phyloP scores from a whole-genome alignment of 2,113 vertebrate species.

The Bos taurus region DNA sequence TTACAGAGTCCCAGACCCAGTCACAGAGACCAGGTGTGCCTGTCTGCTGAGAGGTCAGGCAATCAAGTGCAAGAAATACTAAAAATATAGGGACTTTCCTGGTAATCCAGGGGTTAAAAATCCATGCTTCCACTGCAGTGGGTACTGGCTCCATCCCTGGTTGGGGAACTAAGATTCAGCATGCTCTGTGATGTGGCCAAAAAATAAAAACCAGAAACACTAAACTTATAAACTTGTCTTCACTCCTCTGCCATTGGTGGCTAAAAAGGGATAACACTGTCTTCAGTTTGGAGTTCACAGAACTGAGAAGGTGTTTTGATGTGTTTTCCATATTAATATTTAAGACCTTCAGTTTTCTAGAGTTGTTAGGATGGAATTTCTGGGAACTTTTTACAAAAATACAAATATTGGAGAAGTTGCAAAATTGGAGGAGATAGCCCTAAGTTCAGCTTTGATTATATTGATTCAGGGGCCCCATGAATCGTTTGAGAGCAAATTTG shows the following conservation, averaged over 20 bases:
- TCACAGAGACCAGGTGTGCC: not conserved
- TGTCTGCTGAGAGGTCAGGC: not conserved
- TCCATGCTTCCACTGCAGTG: not conserved
- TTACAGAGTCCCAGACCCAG: not conserved
- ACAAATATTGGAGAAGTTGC: not conserved
- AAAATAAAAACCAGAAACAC: not conserved
- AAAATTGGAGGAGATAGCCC: not conserved
- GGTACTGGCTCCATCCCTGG: not conserved
- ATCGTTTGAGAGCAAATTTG: not conserved
- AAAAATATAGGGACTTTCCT: not conserved
- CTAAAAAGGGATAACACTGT: not conserved
- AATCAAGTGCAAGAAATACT: not conserved
- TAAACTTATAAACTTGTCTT: not conserved
- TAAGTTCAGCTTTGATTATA: not conserved
- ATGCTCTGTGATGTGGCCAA: not conserved
- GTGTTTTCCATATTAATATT: not conserved
- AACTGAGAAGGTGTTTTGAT: not conserved
- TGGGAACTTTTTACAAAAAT: not conserved
- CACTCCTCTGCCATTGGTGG: not conserved
- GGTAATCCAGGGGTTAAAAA: not conserved
- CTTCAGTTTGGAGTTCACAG: not conserved
- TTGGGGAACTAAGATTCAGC: not conserved
- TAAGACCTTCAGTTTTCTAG: not conserved
- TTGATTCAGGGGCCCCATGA: not conserved
- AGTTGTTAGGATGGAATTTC: not conserved